Evolutionary conservation across 2,888 invertebrate genomes (phyloP).

Genomic region (Netelia virgata): DNA sequence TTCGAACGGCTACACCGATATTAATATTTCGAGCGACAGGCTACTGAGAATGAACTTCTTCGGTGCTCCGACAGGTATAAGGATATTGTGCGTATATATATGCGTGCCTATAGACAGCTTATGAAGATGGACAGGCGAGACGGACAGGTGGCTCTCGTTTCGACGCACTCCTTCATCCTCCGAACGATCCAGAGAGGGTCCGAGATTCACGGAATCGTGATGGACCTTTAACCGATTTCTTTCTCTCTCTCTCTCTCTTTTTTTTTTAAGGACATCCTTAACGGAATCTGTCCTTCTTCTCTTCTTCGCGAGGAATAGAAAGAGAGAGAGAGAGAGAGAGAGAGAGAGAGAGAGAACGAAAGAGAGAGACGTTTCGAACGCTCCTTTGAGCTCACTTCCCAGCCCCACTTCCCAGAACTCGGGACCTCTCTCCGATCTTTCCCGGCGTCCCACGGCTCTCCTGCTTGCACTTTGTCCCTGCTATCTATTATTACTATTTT

Average conservation of each 20-base stretch:
- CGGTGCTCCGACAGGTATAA: conserved; percentile 44
- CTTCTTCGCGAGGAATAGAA: conserved; percentile 5
- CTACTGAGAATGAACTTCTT: conserved; percentile 38
- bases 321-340: not conserved
- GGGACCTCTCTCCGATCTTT: conserved; percentile 34
- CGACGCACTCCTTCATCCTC: conserved; percentile 58
- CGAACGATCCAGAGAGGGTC: conserved; percentile 64
- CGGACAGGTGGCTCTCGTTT: conserved; percentile 67
- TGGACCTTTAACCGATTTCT: conserved; percentile 63
- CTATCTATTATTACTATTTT: conserved; percentile 56
- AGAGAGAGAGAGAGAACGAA: not conserved
- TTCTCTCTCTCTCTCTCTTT: conserved; percentile 28
- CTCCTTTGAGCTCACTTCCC: conserved; percentile 45
- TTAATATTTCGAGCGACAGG: conserved; percentile 16
- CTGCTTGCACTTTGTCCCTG: conserved; percentile 20
- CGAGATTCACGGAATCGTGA: conserved; percentile 69
- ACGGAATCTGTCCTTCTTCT: conserved; percentile 63
- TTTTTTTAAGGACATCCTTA: conserved; percentile 68
- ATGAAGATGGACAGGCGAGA: conserved; percentile 51
- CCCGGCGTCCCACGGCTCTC: conserved; percentile 39
- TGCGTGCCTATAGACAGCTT: conserved; percentile 20
- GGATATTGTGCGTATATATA: conserved; percentile 5
- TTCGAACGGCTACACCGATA: conserved; percentile 2
- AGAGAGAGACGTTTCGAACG: conserved; percentile 43
- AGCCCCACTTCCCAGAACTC: conserved; percentile 60